phyloP scores from a whole-genome alignment of 2,113 vertebrate species.

The Petroica traversi region DNA sequence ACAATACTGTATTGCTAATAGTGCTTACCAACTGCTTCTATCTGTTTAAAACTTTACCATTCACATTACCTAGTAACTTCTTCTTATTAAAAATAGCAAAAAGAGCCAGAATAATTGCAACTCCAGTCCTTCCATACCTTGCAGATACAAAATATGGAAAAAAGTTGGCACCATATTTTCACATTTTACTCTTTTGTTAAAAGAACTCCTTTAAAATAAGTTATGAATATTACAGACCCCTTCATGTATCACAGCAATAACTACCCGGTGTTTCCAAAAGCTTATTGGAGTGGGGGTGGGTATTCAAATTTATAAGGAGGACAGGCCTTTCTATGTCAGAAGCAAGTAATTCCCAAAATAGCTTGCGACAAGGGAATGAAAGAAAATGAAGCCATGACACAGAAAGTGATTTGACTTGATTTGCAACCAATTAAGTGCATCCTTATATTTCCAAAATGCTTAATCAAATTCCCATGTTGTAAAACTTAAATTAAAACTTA shows the following conservation, averaged over 20 bases:
- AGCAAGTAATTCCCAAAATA: neutral
- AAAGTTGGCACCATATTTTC: neutral
- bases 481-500: neutral
- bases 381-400: neutral
- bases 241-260: neutral
- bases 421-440: neutral
- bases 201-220: neutral
- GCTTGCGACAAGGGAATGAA: neutral
- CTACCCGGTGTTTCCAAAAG: neutral
- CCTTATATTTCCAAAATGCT: neutral
- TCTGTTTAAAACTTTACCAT: neutral
- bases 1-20: neutral
- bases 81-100: neutral
- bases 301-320: neutral
- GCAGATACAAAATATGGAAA: neutral
- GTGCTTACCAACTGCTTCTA: rapidly evolving
- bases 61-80: neutral
- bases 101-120: neutral
- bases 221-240: neutral
- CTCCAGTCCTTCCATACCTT: neutral
- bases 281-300: neutral
- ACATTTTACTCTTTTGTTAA: neutral
- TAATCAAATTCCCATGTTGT: neutral
- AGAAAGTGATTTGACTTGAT: neutral
- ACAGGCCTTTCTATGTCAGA: neutral